Evolutionary conservation across 2,797 vertebrate genomes (phyloP), one percentile per base, ranked within the genome.

Genomic region (Acanthis flammea): DNA sequence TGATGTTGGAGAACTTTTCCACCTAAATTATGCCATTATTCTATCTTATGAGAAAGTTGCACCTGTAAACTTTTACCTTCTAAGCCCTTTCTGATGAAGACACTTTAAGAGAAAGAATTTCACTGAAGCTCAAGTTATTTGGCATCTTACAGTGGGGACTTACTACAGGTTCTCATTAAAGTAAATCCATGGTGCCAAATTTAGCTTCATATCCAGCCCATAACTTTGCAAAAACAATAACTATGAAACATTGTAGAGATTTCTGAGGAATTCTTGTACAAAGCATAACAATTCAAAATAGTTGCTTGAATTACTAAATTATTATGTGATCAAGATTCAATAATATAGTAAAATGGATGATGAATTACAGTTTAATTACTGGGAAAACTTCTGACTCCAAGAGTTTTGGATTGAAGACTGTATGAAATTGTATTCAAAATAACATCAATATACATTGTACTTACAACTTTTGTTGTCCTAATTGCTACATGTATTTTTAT

Each of bases 71-170:
- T 54, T 88, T 71, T 79, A 27, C 1, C 2, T 80, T 75, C 11
- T 37, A 70, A 71, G 2, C 6, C 16, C 6, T 90, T 88, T 61
- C 9, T 76, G 48, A 37, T 55, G 28, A 85, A 48, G 25, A 85
- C 3, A 31, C 4, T 66, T 91, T 27, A 33, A 41, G 28, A 67
- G 24, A 51, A 14, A 47, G 27, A 67, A 72, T 73, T 70, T 71
- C 31, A 75, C 12, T 27, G 8, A 89, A 82, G 24, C 27, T 31
- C 12, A 79, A 70, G 31, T 58, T 58, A 58, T 23, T 54, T 76
- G n/a, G 14, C 0, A 0, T 53, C 7, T 33, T 44, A 7, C 4
- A 62, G 8, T 55, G 23, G 9, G 19, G 22, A 54, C 4, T 44
- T 71, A 37, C 0, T 74, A 39, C 0, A 61, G 2, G 4, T 66